phyloP scores from a whole-genome alignment of 2,888 invertebrate genomes.

The Ectropis crepuscularia region DNA sequence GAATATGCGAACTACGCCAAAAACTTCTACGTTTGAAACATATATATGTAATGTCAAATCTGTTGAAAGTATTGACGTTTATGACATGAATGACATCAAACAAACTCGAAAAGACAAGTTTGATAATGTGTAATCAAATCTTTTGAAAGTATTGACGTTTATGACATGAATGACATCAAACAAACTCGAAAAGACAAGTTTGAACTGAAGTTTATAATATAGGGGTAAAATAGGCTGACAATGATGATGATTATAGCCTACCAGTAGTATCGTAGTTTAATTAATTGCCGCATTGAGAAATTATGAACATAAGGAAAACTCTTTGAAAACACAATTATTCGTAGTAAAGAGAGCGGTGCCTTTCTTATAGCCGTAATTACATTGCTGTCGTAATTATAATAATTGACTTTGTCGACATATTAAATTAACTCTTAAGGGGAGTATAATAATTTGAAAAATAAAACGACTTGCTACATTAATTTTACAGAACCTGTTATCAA shows the following conservation, averaged over 20 bases:
- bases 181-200: too few species aligned
- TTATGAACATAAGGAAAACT: conserved; percentile 64
- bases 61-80: too few species aligned
- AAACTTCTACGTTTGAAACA: too few species aligned
- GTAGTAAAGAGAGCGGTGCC: conserved; percentile 66
- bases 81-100: too few species aligned
- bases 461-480: neutral
- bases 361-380: conserved; percentile 75
- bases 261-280: neutral
- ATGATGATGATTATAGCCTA: neutral
- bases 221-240: too few species aligned
- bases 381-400: conserved; percentile 76
- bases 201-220: too few species aligned
- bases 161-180: too few species aligned
- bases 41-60: too few species aligned
- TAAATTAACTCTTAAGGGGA: conserved; percentile 69
- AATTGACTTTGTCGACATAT: conserved; percentile 78
- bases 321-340: conserved; percentile 77
- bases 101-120: too few species aligned
- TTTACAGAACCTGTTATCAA: neutral
- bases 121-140: too few species aligned
- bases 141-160: too few species aligned
- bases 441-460: conserved; percentile 12
- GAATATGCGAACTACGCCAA: too few species aligned
- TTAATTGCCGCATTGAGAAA: conserved; percentile 54